phyloP scores from a whole-genome alignment of 2,797 vertebrate species.

The Oreortyx pictus region DNA sequence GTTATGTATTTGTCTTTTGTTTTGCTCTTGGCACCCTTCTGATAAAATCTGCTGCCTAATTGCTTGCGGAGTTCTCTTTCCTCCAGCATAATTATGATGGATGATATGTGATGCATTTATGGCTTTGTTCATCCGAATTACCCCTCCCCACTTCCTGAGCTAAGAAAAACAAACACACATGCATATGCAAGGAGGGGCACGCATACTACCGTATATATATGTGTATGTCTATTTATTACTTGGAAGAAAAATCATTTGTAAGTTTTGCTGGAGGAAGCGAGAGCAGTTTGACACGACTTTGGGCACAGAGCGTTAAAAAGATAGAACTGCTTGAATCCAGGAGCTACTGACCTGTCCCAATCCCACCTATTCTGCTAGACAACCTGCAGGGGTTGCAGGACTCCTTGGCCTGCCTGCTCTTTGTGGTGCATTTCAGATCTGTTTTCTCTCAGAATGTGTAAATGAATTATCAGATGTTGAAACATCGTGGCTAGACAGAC shows the following conservation, averaged over 20 bases:
- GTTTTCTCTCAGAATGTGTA: constrained; percentile 51
- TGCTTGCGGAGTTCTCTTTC: constrained; percentile 42
- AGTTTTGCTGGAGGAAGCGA: not conserved
- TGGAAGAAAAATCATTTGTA: constrained; percentile 4
- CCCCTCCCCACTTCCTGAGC: not conserved
- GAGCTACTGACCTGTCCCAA: not conserved
- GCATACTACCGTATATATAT: not conserved
- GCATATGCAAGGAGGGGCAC: not conserved
- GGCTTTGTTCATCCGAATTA: not conserved
- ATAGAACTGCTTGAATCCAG: not conserved
- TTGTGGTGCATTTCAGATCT: constrained; percentile 23
- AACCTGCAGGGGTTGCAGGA: not conserved
- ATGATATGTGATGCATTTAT: not conserved
- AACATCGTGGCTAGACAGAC: constrained; percentile 58
- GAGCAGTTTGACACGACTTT: not conserved
- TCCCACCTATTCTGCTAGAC: not conserved
- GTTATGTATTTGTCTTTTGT: constrained; percentile 34
- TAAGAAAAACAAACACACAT: not conserved
- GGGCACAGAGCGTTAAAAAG: not conserved
- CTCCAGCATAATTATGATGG: not conserved
- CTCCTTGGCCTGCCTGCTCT: not conserved
- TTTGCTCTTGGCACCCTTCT: constrained; percentile 28
- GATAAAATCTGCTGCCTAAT: constrained; percentile 55
- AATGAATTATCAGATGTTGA: constrained; percentile 74
- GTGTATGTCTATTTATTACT: not conserved